Conservation (phyloP, 2,113 vertebrate species). For the Leptobrachium leishanense region DNA sequence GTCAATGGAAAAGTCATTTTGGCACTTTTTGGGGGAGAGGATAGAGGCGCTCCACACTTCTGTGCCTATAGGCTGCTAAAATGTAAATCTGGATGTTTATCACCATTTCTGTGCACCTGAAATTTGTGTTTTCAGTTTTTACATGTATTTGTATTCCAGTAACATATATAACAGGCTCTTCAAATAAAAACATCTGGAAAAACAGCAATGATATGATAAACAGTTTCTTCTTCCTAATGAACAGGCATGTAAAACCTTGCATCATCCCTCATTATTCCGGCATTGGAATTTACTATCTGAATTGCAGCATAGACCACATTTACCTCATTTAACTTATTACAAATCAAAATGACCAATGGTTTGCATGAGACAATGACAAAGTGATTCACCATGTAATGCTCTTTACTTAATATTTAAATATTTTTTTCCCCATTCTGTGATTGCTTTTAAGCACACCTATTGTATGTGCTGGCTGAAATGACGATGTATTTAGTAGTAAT, state of each 20-base stretch:
- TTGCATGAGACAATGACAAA: background rate
- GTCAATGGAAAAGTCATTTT: too few species aligned
- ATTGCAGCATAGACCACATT: background rate
- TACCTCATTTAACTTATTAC: background rate
- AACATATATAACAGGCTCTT: background rate
- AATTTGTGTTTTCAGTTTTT: background rate
- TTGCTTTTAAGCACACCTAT: too few species aligned
- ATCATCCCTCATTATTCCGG: background rate
- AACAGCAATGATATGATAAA: background rate
- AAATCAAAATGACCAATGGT: background rate
- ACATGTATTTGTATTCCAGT: background rate
- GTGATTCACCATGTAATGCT: too few species aligned
- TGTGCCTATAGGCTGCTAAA: too few species aligned
- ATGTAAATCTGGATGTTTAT: too few species aligned
- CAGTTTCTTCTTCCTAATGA: background rate
- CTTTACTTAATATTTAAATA: too few species aligned
- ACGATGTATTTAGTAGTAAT: too few species aligned
- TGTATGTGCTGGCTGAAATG: too few species aligned
- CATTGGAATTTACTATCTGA: background rate
- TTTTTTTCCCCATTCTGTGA: too few species aligned
- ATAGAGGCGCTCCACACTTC: too few species aligned
- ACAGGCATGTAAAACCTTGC: background rate
- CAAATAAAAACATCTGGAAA: background rate
- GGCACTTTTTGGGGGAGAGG: too few species aligned
- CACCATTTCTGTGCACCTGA: background rate